phyloP scores from a whole-genome alignment of 2,888 invertebrate genomes.

The Cyrtodaria siliqua region DNA sequence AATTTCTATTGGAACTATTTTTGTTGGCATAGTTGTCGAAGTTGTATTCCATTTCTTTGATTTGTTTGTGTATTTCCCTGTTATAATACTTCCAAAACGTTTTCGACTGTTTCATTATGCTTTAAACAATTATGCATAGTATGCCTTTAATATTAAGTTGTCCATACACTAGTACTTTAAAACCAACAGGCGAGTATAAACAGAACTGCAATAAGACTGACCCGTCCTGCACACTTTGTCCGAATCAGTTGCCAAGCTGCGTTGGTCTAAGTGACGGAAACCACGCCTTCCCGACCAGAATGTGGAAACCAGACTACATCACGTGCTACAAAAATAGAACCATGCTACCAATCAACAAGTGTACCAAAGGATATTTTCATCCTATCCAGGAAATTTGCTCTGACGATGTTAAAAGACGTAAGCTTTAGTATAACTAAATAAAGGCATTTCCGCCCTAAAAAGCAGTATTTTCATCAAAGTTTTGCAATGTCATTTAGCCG shows the following conservation, averaged over 20 bases:
- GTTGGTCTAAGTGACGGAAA: slow-evolving; percentile 55
- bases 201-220: slow-evolving; percentile 56
- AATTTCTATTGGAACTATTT: no score
- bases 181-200: slow-evolving; percentile 64
- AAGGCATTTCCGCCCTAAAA: no score
- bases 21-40: no score
- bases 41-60: no score
- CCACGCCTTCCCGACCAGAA: slow-evolving; percentile 57
- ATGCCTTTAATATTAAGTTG: no score
- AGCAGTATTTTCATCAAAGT: no score
- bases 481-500: no score
- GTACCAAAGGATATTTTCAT: slow-evolving; percentile 46
- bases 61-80: no score
- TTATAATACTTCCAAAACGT: no score
- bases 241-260: slow-evolving; percentile 62
- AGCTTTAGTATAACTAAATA: neutral
- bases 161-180: no score
- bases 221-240: slow-evolving; percentile 54
- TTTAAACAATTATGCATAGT: no score
- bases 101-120: no score
- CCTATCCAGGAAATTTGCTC: slow-evolving; percentile 33
- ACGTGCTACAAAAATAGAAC: slow-evolving; percentile 57
- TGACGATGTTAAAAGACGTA: slow-evolving; percentile 40
- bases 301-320: slow-evolving; percentile 57
- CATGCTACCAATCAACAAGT: slow-evolving; percentile 26